Evolutionary conservation across 1,140 invertebrate genomes (phyloP), one percentile per base, ranked within the genome.

Genomic region (Heliconius eleuchia): DNA sequence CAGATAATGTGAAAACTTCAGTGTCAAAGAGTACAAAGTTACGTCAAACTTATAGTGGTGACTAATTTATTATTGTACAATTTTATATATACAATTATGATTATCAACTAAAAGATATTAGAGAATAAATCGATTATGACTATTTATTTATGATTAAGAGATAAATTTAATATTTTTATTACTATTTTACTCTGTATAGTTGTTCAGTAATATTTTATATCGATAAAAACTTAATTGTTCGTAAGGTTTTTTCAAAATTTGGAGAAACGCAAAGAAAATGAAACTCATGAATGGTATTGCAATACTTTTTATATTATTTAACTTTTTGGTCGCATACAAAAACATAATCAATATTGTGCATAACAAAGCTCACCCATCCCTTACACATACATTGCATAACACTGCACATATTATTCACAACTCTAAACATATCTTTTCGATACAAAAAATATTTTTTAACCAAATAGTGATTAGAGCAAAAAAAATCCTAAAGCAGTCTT

Each of bases 241-340:
- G 34, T 34, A 34, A 34, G 34, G 5, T 3, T 6, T 37, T 6
- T 37, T 37, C 34, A 37, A 37, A 37, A 7, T 37, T 37, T 37
- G 34, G 34, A 37, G 34, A 7, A 37, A 37, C 7, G 34, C 7
- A 37, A 37, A 37, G 34, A 7, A 37, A 80, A 78, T 74, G 50
- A 80, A 82, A 79, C 71, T 72, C 70, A 55, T n/a, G 16, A 66
- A 74, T 18, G 34, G 11, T 81, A 70, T 72, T 77, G 66, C 74
- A 78, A 78, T 78, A 71, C 46, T 80, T 52, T 55, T 83, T 89
- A 85, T 87, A 86, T 83, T 87, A 85, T 86, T 82, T 73, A 84
- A 85, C 72, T 52, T 84, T 88, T 87, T 82, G 66, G 82, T 84
- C 80, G 87, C 86, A 85, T 90, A 89, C 85, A 88, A 88, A 89